Evolutionary conservation across 2,113 vertebrate species (phyloP), one percentile per base, ranked within the genome.

Genomic region (Anguilla japonica): DNA sequence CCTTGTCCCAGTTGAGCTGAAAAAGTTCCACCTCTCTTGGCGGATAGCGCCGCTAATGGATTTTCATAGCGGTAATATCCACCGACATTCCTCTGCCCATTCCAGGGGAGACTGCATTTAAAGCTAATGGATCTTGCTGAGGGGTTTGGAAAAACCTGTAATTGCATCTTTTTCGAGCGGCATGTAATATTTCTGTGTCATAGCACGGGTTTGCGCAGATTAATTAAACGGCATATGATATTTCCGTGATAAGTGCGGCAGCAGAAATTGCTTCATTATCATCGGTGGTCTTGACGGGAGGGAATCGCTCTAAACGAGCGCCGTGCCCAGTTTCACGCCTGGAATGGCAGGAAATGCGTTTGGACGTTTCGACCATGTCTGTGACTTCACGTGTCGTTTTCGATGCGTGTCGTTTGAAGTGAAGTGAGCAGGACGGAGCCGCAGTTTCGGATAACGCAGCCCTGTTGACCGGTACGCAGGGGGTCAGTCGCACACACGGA

Each of bases 11-110:
- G 88, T 90, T 87, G 89, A 4, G 83, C 86, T 9, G n/a, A 9
- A 75, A 34, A 75, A 84, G 82, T 82, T 60, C 43, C 16, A n/a
- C 29, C 91, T 85, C 85, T 90, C 93, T 91, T 91, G 89, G 92
- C 90, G 92, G 90, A 84, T 91, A 89, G 89, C 88, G 87, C 88
- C 83, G 84, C 90, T 93, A 93, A 93, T 91, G 90, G 90, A 87
- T 90, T 85, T 89, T 92, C 89, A 90, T 89, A 90, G 89, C 88
- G 90, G 81, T 91, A 92, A 91, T 91, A 90, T 87, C 83, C 13
- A 78, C 82, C 85, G 89, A 87, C 89, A 80, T 56, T 87, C 89
- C 89, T 88, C 89, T 85, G 29, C 43, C 22, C 85, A 41, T 90
- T 86, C 91, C 82, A 88, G 43, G 83, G 43, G 53, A 56, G 43